Conservation (phyloP, 2,797 vertebrate species). For the Chelidonichthys spinosus region DNA sequence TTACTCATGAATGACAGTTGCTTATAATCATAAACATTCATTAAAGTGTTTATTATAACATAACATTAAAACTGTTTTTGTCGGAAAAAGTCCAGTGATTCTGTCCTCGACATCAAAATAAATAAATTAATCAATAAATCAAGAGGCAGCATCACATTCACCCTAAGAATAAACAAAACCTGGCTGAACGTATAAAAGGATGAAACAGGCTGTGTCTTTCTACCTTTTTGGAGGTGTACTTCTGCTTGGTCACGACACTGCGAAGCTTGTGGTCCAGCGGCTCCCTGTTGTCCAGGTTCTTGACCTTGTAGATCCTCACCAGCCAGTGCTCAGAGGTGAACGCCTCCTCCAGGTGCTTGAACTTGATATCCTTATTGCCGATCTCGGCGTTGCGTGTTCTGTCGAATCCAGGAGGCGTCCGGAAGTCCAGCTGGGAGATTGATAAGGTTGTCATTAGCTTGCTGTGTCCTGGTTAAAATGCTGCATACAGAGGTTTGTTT, state of each 20-base stretch:
- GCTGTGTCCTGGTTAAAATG: neutral
- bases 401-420: slow-evolving; percentile 98
- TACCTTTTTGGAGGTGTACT: slow-evolving; percentile 99
- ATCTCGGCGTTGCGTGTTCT: slow-evolving; percentile 98
- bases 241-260: slow-evolving; percentile 93
- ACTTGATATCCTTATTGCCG: slow-evolving; percentile 99
- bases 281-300: slow-evolving; percentile 96
- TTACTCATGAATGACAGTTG: neutral
- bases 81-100: neutral
- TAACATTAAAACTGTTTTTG: neutral
- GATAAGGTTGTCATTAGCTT: neutral
- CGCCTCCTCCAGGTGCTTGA: slow-evolving; percentile 98
- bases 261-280: slow-evolving; percentile 94
- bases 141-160: neutral
- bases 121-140: no score
- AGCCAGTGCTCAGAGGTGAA: slow-evolving; percentile 99
- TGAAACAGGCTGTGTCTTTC: fast-evolving
- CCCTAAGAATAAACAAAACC: neutral
- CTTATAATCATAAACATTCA: neutral
- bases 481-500: neutral
- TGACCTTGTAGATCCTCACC: slow-evolving; percentile 99
- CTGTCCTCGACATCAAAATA: neutral
- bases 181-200: neutral
- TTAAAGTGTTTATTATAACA: neutral
- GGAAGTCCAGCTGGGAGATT: slow-evolving; percentile 93